Conservation (phyloP, 2,888 invertebrate genomes). For the Oeneis ivallda region DNA sequence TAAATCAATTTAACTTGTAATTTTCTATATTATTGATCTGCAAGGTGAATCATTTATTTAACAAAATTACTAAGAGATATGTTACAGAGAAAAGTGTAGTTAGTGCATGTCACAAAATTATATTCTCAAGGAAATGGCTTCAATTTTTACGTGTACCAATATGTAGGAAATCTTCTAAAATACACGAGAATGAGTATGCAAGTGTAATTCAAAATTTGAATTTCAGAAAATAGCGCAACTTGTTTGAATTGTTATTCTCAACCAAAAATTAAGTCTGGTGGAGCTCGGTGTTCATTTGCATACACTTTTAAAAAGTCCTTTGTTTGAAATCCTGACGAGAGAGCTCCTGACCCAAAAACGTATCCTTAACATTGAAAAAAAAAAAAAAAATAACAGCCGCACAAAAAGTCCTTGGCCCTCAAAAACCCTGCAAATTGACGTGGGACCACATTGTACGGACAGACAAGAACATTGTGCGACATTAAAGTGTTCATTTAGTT, state of each 20-base stretch:
- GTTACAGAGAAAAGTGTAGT: no score
- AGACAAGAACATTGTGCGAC: slow-evolving; percentile 24
- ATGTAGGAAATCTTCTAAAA: neutral
- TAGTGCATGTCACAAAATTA: no score
- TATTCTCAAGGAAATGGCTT: no score
- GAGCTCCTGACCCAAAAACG: slow-evolving; percentile 29
- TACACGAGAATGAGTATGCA: neutral
- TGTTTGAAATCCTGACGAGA: slow-evolving; percentile 20
- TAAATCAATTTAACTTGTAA: no score
- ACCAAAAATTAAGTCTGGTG: neutral
- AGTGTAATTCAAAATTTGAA: neutral
- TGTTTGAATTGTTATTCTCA: neutral
- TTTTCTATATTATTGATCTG: no score
- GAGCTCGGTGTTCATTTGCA: slow-evolving; percentile 7
- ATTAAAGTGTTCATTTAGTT: slow-evolving; percentile 19
- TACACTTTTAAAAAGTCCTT: slow-evolving; percentile 22
- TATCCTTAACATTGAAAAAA: slow-evolving; percentile 39
- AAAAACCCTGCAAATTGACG: slow-evolving; percentile 38
- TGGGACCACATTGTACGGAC: slow-evolving; percentile 35
- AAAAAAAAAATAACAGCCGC: slow-evolving; percentile 33
- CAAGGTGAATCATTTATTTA: no score
- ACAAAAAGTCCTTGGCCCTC: slow-evolving; percentile 38
- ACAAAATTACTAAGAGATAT: no score
- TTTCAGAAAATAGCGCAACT: slow-evolving; percentile 4
- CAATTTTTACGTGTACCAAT: no score